Conservation (phyloP, 1,140 invertebrate genomes). For the Trialeurodes vaporariorum region DNA sequence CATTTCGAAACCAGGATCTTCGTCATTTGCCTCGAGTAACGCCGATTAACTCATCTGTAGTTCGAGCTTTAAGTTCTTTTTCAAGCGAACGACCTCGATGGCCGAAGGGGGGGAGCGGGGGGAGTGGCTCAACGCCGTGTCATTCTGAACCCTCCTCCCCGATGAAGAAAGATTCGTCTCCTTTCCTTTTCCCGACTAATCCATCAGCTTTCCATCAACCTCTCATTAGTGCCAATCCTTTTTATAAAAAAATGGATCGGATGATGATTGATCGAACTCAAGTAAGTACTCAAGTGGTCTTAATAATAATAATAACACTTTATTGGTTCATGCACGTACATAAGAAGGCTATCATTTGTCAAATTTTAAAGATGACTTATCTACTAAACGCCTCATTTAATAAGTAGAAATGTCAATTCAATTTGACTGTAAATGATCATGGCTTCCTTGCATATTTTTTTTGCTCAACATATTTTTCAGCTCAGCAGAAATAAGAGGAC, state of each 20-base stretch:
- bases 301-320: no score
- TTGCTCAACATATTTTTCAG: no score
- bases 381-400: no score
- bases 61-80: slow-evolving; percentile 45
- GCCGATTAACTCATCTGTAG: slow-evolving; percentile 45
- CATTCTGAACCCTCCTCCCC: slow-evolving; percentile 51
- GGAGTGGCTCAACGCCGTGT: slow-evolving; percentile 31
- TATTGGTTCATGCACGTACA: no score
- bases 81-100: slow-evolving; percentile 23
- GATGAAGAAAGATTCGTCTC: slow-evolving; percentile 47
- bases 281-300: slow-evolving; percentile 13
- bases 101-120: slow-evolving; percentile 7
- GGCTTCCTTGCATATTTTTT: no score
- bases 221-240: slow-evolving; percentile 2
- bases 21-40: slow-evolving; percentile 33
- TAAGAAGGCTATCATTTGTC: no score
- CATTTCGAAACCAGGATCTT: slow-evolving; percentile 32
- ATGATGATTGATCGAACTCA: slow-evolving; percentile 18
- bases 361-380: no score
- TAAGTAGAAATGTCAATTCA: no score
- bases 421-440: no score
- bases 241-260: slow-evolving; percentile 15
- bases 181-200: slow-evolving; percentile 36
- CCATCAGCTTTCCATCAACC: slow-evolving; percentile 11
- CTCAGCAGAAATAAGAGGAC: no score